Evolutionary conservation across 1,140 invertebrate genomes (phyloP), one percentile per base, ranked within the genome.

Genomic region (Thaumatotibia leucotreta): DNA sequence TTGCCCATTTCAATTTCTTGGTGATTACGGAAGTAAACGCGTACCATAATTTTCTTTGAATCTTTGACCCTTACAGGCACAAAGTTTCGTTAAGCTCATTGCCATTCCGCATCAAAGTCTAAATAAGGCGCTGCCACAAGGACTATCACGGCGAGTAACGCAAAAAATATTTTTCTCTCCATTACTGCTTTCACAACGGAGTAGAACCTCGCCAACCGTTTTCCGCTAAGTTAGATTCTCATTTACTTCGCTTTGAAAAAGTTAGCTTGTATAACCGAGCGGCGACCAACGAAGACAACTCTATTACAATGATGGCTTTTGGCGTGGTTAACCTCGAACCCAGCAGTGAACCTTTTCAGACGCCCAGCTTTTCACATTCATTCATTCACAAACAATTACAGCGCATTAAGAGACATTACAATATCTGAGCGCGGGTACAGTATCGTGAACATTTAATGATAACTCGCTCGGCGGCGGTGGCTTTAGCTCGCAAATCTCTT

Each of bases 211-310:
- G 70, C 67, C 75, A 68, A 82, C 77, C 81, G 72, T 86, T 88
- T 89, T 88, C 80, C 84, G 84, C 84, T 77, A 80, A 81, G 84
- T 86, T 89, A 83, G 76, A 82, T 83, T 89, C 84, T 86, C 83
- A 85, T 89, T 58, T 87, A 88, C 78, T 81, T 84, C 81, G 75
- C 80, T 82, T 86, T 84, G 77, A 85, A 84, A 83, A 81, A 83
- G 80, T 88, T 85, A 82, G 77, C 79, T 81, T 84, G 84, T 76
- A 83, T 78, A 83, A 78, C 72, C 74, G 70, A 72, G 69, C 72
- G 68, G 75, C 70, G 74, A 75, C 74, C 73, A 73, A 75, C 70
- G 76, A 75, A 76, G 77, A 80, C 83, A 84, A 84, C 77, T 86
- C 78, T 83, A 82, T 83, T 82, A 86, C 82, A 80, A 80, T 78